phyloP scores from a whole-genome alignment of 2,797 vertebrate genomes.

The Scolopax bukidnonensis region DNA sequence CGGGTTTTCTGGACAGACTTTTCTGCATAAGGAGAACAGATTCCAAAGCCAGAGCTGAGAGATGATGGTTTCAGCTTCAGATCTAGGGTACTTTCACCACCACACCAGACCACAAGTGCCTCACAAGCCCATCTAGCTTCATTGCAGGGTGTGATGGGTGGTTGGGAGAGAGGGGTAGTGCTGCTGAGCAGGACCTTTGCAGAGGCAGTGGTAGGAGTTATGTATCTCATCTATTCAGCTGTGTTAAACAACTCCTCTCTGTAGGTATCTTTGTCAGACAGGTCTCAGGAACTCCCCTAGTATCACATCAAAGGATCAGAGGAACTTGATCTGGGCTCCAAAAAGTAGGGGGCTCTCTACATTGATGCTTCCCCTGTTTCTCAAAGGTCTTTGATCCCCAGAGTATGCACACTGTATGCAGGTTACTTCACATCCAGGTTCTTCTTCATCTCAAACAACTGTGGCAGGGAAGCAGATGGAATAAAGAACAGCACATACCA shows the following conservation, averaged over 20 bases:
- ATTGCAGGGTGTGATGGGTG: not conserved
- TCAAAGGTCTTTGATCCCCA: not conserved
- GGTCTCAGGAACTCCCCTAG: not conserved
- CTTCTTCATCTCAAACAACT: not conserved
- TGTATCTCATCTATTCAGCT: not conserved
- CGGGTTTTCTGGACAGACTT: not conserved
- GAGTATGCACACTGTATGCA: not conserved
- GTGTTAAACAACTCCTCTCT: not conserved
- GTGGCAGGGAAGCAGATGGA: not conserved
- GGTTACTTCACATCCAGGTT: not conserved
- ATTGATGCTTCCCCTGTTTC: not conserved
- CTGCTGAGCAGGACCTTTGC: not conserved
- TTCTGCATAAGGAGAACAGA: not conserved
- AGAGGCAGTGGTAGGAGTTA: not conserved
- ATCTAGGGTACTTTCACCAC: not conserved
- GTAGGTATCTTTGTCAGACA: not conserved
- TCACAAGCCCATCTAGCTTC: not conserved
- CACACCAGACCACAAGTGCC: not conserved
- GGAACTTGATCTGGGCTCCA: not conserved
- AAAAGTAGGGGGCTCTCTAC: not conserved
- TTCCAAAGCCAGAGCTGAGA: not conserved
- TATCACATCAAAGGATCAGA: not conserved
- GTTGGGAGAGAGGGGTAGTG: not conserved
- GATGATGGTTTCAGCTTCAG: not conserved
- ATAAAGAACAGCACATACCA: not conserved